These are phyloP conservation scores for Oscheius sp. DNA, from an alignment of 2,888 invertebrate genomes.

Conservation along the genomic window DNA sequence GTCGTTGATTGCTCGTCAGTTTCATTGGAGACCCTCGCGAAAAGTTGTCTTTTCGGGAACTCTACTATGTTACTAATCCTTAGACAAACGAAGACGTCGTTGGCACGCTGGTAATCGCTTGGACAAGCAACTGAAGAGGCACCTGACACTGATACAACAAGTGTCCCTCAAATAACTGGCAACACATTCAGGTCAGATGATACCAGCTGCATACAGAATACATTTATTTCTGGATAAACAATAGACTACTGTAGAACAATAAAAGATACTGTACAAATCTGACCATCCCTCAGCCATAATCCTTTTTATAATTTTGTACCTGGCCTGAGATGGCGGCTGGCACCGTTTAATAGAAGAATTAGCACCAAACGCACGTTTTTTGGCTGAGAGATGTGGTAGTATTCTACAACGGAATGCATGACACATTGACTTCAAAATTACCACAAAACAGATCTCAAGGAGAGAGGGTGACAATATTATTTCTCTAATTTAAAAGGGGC, in stretches of 20 bases:
- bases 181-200: constrained; percentile 10
- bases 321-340: constrained; percentile 17
- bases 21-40: background rate
- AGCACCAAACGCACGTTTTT: constrained; percentile 32
- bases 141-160: constrained; percentile 38
- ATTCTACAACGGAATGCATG: constrained; percentile 37
- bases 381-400: constrained; percentile 29
- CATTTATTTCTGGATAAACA: constrained; percentile 18
- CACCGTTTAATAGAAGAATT: constrained; percentile 7
- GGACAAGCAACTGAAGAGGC: constrained; percentile 37
- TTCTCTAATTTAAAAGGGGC: background rate
- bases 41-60: constrained; percentile 12
- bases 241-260: constrained; percentile 13
- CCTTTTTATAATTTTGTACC: constrained; percentile 12
- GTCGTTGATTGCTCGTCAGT: background rate
- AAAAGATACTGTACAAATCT: constrained; percentile 27
- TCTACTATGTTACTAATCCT: constrained; percentile 37
- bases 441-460: constrained; percentile 9
- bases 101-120: constrained; percentile 37
- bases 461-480: constrained; percentile 5
- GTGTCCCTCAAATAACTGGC: constrained; percentile 22
- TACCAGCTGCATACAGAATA: background rate
- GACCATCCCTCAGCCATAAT: constrained; percentile 22
- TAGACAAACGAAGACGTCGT: constrained; percentile 33
- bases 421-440: constrained; percentile 35